phyloP scores from a whole-genome alignment of 1,140 invertebrate species.

The Dendrolimus punctatus region DNA sequence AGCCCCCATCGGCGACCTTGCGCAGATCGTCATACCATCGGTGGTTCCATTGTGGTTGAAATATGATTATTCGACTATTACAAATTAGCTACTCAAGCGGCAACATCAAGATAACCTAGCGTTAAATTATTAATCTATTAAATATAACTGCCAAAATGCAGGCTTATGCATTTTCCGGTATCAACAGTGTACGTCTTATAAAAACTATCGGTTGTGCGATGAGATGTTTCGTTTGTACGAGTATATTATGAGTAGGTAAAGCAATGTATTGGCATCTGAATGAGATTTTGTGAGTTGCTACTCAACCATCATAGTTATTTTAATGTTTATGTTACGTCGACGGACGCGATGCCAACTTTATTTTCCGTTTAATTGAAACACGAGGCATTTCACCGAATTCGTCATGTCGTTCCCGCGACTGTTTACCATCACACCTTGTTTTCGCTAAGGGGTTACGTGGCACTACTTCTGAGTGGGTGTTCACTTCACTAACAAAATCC shows the following conservation, averaged over 20 bases:
- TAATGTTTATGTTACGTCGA: constrained; percentile 33
- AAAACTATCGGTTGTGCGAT: no score
- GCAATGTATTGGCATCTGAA: constrained; percentile 27
- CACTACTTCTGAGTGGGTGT: constrained; percentile 9
- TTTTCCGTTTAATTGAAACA: constrained; percentile 43
- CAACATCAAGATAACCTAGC: no score
- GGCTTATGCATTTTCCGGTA: no score
- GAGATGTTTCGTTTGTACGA: no score
- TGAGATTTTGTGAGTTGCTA: constrained; percentile 24
- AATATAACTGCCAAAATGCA: no score
- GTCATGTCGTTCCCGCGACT: constrained; percentile 28
- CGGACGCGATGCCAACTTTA: constrained; percentile 31
- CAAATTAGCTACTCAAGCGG: no score
- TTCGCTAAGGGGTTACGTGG: constrained; percentile 16
- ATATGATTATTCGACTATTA: no score
- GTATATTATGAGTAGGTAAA: constrained; percentile 1
- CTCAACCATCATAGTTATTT: constrained; percentile 31
- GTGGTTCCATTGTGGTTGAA: no score
- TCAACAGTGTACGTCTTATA: no score
- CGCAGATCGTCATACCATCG: no score
- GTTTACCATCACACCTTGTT: constrained; percentile 29
- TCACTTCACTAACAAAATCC: background rate
- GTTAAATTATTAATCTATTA: no score
- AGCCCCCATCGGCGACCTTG: no score
- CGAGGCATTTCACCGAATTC: constrained; percentile 34